Conservation (phyloP, 1,140 invertebrate species). For the Anastrepha ludens region DNA sequence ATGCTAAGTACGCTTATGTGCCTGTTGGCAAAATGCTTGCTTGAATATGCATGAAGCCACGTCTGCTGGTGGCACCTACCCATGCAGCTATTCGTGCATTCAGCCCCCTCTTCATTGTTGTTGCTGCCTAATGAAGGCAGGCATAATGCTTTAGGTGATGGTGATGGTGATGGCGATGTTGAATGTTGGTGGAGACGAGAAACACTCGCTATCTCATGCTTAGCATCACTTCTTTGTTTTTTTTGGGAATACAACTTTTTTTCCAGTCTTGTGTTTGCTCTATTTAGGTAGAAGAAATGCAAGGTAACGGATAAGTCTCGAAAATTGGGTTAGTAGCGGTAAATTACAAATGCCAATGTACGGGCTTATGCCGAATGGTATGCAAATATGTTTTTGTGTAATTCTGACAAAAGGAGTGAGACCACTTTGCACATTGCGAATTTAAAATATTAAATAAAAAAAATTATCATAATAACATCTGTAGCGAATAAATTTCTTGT, state of each 20-base stretch:
- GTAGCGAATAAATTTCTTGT: no score
- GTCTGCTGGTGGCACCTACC: neutral
- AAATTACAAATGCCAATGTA: constrained; percentile 16
- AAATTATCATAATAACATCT: no score
- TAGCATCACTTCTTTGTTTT: neutral
- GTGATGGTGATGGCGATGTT: neutral
- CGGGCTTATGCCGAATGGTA: no score
- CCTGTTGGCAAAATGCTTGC: constrained; percentile 5
- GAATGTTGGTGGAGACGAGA: neutral
- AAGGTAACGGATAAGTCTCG: neutral
- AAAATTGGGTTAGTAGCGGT: constrained; percentile 17
- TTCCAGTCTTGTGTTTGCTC: neutral
- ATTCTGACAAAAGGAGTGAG: no score
- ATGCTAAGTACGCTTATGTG: constrained; percentile 45
- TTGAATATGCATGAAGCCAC: constrained; percentile 30
- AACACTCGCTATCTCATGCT: neutral
- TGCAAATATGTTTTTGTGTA: neutral
- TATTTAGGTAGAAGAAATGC: neutral
- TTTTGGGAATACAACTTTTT: neutral
- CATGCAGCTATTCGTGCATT: neutral
- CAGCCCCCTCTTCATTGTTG: neutral
- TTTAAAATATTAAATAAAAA: no score
- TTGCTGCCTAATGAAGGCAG: neutral
- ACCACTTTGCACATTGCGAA: no score
- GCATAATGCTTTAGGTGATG: neutral